A percentile compares a stretch with the other conserved stretches of the same genome.
Evolutionary conservation across 2,888 invertebrate genomes (phyloP).

Genomic region (Sminthurides aquaticus): DNA sequence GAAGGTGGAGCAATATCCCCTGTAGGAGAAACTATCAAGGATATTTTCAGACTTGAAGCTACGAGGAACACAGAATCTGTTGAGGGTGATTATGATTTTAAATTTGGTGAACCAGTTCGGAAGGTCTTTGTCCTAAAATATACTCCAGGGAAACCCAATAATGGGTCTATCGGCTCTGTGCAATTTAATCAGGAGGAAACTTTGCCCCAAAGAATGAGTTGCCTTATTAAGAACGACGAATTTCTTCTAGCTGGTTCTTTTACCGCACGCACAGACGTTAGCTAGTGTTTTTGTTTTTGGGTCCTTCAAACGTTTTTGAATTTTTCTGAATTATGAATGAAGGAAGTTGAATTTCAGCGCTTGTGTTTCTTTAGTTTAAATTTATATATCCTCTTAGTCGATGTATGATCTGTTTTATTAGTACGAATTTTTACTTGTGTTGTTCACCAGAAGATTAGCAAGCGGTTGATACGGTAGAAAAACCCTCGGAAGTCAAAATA

Average conservation of each 20-base stretch:
- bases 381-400: too few species aligned
- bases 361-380: too few species aligned
- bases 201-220: conserved; percentile 61
- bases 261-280: conserved; percentile 47
- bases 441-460: too few species aligned
- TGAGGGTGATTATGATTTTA: conserved; percentile 34
- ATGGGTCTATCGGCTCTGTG: background rate
- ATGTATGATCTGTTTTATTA: too few species aligned
- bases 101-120: conserved; percentile 38
- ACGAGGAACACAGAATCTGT: conserved; percentile 28
- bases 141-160: conserved; percentile 28
- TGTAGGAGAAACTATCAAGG: conserved; percentile 35
- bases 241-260: conserved; percentile 72
- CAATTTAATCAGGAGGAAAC: conserved; percentile 26
- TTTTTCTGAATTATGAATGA: too few species aligned
- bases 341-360: too few species aligned
- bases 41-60: conserved; percentile 39
- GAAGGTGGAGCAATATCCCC: conserved; percentile 35
- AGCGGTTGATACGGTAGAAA: too few species aligned
- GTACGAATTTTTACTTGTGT: too few species aligned
- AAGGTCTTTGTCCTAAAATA: conserved; percentile 41
- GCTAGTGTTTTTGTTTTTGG: background rate
- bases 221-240: conserved; percentile 60
- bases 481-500: too few species aligned
- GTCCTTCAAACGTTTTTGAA: too few species aligned